phyloP scores from a whole-genome alignment of 2,113 vertebrate genomes.

The Eretmochelys imbricata region DNA sequence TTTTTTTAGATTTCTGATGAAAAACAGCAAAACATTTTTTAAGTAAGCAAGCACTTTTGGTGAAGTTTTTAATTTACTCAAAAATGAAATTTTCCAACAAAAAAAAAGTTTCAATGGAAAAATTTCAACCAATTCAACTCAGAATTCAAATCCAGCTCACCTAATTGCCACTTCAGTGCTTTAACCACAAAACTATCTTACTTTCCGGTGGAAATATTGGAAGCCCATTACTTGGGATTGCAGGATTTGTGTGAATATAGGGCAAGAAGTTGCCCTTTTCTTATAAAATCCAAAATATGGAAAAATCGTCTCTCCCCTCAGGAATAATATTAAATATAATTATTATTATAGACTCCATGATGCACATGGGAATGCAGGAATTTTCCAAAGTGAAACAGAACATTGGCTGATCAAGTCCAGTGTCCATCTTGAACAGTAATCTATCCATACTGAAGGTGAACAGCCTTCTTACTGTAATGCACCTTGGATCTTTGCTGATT shows the following conservation, averaged over 20 bases:
- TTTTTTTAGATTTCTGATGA: not conserved
- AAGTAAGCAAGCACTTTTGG: not conserved
- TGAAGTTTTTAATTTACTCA: not conserved
- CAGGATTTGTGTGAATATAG: not conserved
- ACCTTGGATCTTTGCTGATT: not conserved
- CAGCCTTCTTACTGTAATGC: rapidly evolving
- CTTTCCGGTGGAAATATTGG: not conserved
- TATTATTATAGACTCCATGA: not conserved
- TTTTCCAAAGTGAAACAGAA: not conserved
- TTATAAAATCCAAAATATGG: not conserved
- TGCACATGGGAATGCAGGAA: not conserved
- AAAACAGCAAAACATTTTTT: not conserved
- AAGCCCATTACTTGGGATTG: not conserved
- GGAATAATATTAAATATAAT: not conserved
- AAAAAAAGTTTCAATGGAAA: not conserved
- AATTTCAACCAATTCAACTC: not conserved
- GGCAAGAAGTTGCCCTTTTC: not conserved
- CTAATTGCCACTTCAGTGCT: not conserved
- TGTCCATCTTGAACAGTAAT: not conserved
- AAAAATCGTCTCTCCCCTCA: not conserved
- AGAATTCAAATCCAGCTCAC: not conserved
- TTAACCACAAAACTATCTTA: not conserved
- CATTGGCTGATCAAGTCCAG: not conserved
- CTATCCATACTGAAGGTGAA: not conserved
- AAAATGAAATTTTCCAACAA: not conserved